Evolutionary conservation across 2,797 vertebrate genomes (phyloP).

Genomic region (Brachymystax lenok): DNA sequence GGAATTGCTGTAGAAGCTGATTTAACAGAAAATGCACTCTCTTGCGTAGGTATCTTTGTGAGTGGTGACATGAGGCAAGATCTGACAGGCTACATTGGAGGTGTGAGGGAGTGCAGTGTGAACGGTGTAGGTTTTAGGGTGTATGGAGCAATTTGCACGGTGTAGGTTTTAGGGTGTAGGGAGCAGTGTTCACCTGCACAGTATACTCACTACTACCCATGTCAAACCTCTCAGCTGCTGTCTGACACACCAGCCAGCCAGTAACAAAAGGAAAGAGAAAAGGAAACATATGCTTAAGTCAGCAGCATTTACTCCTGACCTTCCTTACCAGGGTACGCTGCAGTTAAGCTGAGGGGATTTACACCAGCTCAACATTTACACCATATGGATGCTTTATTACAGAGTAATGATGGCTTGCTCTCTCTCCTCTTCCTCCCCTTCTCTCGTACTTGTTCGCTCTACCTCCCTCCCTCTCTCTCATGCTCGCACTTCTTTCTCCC

Average conservation of each 20-base stretch:
- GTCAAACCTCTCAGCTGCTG: slow-evolving; percentile 24
- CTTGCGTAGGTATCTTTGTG: not conserved
- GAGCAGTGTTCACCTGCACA: not conserved
- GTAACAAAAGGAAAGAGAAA: slow-evolving; percentile 53
- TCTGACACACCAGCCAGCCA: slow-evolving; percentile 26
- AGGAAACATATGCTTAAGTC: slow-evolving; percentile 82
- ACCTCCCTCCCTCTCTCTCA: slow-evolving; percentile 17
- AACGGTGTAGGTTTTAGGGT: no score
- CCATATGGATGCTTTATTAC: slow-evolving; percentile 91
- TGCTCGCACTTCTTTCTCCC: not conserved
- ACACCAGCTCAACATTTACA: slow-evolving; percentile 86
- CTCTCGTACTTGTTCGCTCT: slow-evolving; percentile 31
- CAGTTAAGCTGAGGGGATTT: slow-evolving; percentile 88
- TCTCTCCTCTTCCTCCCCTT: slow-evolving; percentile 37
- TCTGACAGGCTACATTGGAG: not conserved
- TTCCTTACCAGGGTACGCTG: slow-evolving; percentile 81
- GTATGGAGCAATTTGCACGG: no score
- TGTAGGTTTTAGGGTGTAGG: not conserved
- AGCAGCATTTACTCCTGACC: slow-evolving; percentile 78
- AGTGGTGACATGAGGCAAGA: not conserved
- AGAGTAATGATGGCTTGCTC: no score
- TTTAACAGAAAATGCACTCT: not conserved
- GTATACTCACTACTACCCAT: not conserved
- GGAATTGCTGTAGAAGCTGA: not conserved
- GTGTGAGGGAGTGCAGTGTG: not conserved